A percentile compares a stretch with the other conserved stretches of the same genome.
These are phyloP conservation scores for Mnemiopsis leidyi DNA, from an alignment of 37 sponge, comb jelly and placozoan species.

Conservation along the genomic window DNA sequence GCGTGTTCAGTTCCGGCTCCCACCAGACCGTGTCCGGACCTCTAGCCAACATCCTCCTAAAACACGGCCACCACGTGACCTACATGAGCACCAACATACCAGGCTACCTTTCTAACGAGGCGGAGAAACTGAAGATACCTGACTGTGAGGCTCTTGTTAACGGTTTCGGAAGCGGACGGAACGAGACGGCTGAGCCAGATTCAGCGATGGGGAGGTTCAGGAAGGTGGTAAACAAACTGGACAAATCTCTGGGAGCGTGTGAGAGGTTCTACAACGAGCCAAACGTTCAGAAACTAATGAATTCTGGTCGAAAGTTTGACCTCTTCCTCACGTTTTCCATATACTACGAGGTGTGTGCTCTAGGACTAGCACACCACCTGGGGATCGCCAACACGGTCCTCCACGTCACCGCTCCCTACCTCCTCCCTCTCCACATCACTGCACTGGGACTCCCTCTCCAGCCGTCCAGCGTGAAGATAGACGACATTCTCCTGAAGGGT, in stretches of 20 bases:
- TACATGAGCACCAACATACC: constrained; percentile 61
- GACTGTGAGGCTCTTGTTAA: constrained; percentile 13
- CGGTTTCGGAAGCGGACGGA: not conserved
- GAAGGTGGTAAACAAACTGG: not conserved
- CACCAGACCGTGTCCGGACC: constrained; percentile 48
- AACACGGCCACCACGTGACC: not conserved
- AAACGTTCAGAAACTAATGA: not conserved
- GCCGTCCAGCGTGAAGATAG: constrained; percentile 19
- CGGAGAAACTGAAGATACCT: not conserved
- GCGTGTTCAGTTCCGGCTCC: constrained; percentile 20
- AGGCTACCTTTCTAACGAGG: not conserved
- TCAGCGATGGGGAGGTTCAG: not conserved
- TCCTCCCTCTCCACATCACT: constrained; percentile 19
- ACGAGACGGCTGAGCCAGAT: not conserved
- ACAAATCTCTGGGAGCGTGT: not conserved
- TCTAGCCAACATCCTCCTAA: constrained; percentile 45
- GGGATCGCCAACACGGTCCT: constrained; percentile 22
- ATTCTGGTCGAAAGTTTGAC: not conserved
- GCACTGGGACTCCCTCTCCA: constrained; percentile 30
- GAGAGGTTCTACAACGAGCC: not conserved
- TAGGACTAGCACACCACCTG: constrained; percentile 16
- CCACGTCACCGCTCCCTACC: constrained; percentile 35
- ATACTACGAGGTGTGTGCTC: not conserved
- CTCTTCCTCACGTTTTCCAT: constrained; percentile 9
- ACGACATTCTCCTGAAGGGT: not conserved